Conservation (phyloP, 2,888 invertebrate genomes). For the Pinctada fucata region DNA sequence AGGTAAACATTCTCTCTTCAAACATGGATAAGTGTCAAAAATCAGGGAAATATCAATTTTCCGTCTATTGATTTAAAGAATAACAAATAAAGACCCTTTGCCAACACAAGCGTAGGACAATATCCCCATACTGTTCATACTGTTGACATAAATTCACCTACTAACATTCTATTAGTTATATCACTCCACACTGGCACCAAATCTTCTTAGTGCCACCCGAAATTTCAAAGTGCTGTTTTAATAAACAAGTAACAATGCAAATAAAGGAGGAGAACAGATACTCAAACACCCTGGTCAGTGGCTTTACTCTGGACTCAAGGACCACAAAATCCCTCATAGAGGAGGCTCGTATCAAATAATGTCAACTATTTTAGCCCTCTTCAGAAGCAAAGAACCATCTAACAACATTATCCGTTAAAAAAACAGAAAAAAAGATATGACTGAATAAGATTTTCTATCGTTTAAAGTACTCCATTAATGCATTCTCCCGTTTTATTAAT, state of each 20-base stretch:
- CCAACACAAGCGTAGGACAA: not conserved
- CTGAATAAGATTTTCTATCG: too few species aligned
- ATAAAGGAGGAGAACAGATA: slow-evolving; percentile 24
- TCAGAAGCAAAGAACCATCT: too few species aligned
- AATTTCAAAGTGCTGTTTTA: slow-evolving; percentile 12
- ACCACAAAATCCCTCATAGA: too few species aligned
- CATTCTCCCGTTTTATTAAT: too few species aligned
- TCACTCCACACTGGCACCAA: not conserved
- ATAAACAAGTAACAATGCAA: slow-evolving; percentile 20
- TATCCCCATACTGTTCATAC: not conserved
- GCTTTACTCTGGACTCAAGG: too few species aligned
- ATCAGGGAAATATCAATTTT: not conserved
- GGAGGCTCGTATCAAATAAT: too few species aligned
- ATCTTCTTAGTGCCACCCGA: slow-evolving; percentile 25
- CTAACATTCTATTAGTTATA: not conserved
- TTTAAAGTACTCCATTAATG: too few species aligned
- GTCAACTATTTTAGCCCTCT: too few species aligned
- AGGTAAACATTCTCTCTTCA: not conserved
- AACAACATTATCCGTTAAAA: too few species aligned
- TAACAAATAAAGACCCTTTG: not conserved
- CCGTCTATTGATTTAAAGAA: not conserved
- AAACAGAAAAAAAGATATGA: too few species aligned
- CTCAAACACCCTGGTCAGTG: not conserved
- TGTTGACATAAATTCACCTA: not conserved
- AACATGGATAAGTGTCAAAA: slow-evolving; percentile 2